phyloP scores from a whole-genome alignment of 2,113 vertebrate species.

The Dipodomys stephensi region DNA sequence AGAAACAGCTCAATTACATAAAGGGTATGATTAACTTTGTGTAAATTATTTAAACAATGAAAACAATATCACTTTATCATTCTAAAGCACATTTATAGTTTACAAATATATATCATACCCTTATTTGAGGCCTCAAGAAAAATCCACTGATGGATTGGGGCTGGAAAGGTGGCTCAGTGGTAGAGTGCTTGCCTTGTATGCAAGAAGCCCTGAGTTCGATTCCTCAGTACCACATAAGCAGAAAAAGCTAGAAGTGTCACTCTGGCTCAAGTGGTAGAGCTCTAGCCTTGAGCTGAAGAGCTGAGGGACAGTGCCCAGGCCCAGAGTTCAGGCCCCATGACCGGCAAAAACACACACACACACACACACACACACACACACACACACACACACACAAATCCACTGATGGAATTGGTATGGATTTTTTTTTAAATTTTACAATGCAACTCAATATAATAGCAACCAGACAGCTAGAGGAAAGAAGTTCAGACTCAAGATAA shows the following conservation, averaged over 20 bases:
- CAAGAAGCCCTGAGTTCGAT: not conserved
- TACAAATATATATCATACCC: not conserved
- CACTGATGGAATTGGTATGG: too few relatives aligned
- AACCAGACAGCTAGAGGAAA: not conserved
- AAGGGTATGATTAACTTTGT: not conserved
- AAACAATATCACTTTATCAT: not conserved
- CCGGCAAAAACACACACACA: too few relatives aligned
- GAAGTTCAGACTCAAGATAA: not conserved
- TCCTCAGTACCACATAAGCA: too few relatives aligned
- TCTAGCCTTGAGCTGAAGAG: too few relatives aligned
- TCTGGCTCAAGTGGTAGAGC: too few relatives aligned
- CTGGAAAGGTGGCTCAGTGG: too few relatives aligned
- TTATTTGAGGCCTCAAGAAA: not conserved
- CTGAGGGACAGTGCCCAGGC: too few relatives aligned
- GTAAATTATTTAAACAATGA: not conserved
- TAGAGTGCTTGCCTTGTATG: too few relatives aligned
- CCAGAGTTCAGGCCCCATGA: too few relatives aligned
- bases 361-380: too few relatives aligned
- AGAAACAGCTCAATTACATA: not conserved
- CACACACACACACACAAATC: too few relatives aligned
- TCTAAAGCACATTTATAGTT: not conserved
- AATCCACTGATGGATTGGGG: not conserved
- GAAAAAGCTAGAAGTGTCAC: too few relatives aligned
- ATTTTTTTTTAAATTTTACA: not conserved
- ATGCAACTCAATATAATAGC: not conserved